Percentiles rank a stretch among this genome's conserved stretches.
phyloP scores from a whole-genome alignment of 2,888 invertebrate species.

The Branchellion lobata region DNA sequence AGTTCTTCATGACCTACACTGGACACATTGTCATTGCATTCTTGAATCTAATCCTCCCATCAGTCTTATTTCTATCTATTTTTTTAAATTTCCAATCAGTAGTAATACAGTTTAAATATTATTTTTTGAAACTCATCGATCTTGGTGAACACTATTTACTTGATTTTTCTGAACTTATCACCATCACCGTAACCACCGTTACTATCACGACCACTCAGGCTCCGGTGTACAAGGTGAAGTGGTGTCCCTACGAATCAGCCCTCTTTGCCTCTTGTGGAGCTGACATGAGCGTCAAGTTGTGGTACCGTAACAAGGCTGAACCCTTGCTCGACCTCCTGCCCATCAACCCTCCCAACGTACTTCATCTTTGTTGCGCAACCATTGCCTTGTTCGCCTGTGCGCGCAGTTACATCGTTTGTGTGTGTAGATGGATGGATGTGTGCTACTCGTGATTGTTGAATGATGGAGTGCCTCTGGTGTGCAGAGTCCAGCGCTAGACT shows the following conservation, averaged over 20 bases:
- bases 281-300: constrained; percentile 35
- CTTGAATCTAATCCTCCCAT: too few species aligned
- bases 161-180: too few species aligned
- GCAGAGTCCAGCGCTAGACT: constrained; percentile 35
- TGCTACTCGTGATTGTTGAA: neutral
- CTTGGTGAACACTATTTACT: too few species aligned
- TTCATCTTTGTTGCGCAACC: neutral
- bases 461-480: neutral
- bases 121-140: too few species aligned
- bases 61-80: too few species aligned
- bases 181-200: neutral
- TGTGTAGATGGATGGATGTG: too few species aligned
- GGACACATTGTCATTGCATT: constrained; percentile 39
- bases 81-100: too few species aligned
- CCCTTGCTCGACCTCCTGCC: constrained; percentile 34
- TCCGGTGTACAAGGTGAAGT: constrained; percentile 33
- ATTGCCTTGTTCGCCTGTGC: too few species aligned
- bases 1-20: constrained; percentile 38
- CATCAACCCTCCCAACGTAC: constrained; percentile 37
- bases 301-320: constrained; percentile 13
- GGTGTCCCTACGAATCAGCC: constrained; percentile 24
- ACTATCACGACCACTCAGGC: neutral
- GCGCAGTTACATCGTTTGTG: too few species aligned
- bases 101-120: too few species aligned
- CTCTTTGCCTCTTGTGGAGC: constrained; percentile 38